phyloP scores from a whole-genome alignment of 2,888 invertebrate species.

The Craniophora ligustri region DNA sequence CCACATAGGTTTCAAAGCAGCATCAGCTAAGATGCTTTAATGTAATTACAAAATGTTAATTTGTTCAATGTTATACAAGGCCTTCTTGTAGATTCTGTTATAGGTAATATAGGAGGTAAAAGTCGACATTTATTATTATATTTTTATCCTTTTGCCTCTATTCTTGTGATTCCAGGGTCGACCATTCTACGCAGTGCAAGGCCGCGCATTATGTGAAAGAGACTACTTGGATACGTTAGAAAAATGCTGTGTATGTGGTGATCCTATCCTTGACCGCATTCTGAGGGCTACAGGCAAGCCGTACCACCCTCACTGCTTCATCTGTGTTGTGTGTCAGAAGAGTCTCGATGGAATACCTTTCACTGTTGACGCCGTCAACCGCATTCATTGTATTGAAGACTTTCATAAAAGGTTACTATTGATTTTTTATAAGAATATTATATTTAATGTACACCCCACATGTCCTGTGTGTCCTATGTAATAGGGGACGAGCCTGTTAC shows the following conservation, averaged over 20 bases:
- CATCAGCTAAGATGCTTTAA: no score
- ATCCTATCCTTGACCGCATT: slow-evolving; percentile 98
- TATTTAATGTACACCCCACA: no score
- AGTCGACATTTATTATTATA: no score
- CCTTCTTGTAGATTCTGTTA: no score
- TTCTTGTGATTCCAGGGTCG: slow-evolving; percentile 90
- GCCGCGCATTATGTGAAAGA: slow-evolving; percentile 97
- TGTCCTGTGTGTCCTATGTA: no score
- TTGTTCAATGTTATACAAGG: no score
- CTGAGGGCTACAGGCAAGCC: slow-evolving; percentile 98
- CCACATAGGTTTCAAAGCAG: no score
- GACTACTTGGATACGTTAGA: slow-evolving; percentile 99
- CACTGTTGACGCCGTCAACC: slow-evolving; percentile 99
- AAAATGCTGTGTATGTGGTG: slow-evolving; percentile 98
- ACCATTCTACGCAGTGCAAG: slow-evolving; percentile 98
- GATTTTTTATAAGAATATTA: no score
- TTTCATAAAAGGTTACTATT: slow-evolving; percentile 99
- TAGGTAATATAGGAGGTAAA: no score
- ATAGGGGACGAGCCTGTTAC: no score
- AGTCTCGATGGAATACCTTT: slow-evolving; percentile 99
- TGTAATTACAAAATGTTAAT: no score
- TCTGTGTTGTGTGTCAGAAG: slow-evolving; percentile 98
- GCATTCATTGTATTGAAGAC: slow-evolving; percentile 99
- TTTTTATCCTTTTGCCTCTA: not conserved
- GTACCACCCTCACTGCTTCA: slow-evolving; percentile 99